Percentiles rank a stretch among this genome's conserved stretches.
Conservation (phyloP, 2,113 vertebrate species). For the Pluvianellus socialis region DNA sequence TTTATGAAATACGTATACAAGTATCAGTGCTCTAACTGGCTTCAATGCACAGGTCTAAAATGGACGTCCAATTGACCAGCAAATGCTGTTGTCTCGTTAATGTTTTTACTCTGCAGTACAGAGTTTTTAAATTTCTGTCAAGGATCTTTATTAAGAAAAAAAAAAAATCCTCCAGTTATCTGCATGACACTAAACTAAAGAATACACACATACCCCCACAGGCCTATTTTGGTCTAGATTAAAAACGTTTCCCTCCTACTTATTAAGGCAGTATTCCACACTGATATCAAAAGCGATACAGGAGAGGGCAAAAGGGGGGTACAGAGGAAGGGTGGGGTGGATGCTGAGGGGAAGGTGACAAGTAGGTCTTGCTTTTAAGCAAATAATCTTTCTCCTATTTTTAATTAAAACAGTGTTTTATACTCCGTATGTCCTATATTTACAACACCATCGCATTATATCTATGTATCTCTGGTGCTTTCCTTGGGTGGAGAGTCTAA, state of each 20-base stretch:
- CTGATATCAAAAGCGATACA: background rate
- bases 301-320: background rate
- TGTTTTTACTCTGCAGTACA: conserved; percentile 19
- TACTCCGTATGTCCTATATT: background rate
- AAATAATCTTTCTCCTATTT: background rate
- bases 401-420: background rate
- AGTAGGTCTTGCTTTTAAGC: background rate
- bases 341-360: background rate
- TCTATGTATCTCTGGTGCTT: conserved; percentile 22
- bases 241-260: conserved; percentile 48
- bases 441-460: background rate
- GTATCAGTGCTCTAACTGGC: background rate
- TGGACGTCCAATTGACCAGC: conserved; percentile 54
- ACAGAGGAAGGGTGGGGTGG: background rate
- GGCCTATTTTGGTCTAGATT: conserved; percentile 42
- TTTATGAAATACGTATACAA: background rate
- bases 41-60: conserved; percentile 46
- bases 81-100: background rate
- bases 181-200: conserved; percentile 39
- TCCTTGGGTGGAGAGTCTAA: conserved; percentile 61
- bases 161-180: conserved; percentile 17
- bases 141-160: background rate
- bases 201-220: conserved; percentile 42
- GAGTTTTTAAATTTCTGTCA: conserved; percentile 18
- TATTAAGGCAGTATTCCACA: conserved; percentile 52